phyloP scores from a whole-genome alignment of 2,113 vertebrate species.

The Cinclus cinclus region DNA sequence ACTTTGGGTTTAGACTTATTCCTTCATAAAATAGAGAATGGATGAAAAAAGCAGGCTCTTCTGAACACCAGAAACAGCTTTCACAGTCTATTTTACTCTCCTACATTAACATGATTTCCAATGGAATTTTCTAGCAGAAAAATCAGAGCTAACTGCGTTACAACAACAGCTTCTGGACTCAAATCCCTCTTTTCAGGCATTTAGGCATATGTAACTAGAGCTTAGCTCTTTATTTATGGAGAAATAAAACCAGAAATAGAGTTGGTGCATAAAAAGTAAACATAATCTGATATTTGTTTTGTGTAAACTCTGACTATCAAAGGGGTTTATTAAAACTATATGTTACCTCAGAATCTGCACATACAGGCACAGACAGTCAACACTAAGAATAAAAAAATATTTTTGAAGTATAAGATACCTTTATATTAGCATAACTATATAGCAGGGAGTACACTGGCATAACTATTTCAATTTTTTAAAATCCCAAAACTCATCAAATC shows the following conservation, averaged over 20 bases:
- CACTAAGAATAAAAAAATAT: not conserved
- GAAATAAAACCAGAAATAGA: slow-evolving; percentile 47
- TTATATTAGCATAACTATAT: not conserved
- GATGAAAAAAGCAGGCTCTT: not conserved
- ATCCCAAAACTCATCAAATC: not conserved
- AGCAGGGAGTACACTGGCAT: not conserved
- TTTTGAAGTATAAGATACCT: not conserved
- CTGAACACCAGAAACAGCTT: not conserved
- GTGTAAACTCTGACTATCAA: slow-evolving; percentile 12
- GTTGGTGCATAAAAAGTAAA: not conserved
- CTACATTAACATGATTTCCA: slow-evolving; percentile 18
- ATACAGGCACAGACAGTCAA: not conserved
- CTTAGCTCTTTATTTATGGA: slow-evolving; percentile 45
- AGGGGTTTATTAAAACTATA: slow-evolving; percentile 48
- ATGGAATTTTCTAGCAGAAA: slow-evolving; percentile 36
- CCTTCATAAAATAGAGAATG: not conserved
- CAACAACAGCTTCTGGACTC: slow-evolving; percentile 34
- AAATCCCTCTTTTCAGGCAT: slow-evolving; percentile 23
- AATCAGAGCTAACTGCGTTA: slow-evolving; percentile 37
- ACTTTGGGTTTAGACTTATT: not conserved
- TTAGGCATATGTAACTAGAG: slow-evolving; percentile 39
- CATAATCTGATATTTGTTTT: slow-evolving; percentile 30
- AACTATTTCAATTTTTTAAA: not conserved
- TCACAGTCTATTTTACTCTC: slow-evolving; percentile 28
- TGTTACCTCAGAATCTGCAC: not conserved